A percentile compares a stretch with the other conserved stretches of the same genome.
These are phyloP conservation scores for Doryteuthis pealeii DNA, from an alignment of 1,140 invertebrate genomes.

Conservation along the genomic window DNA sequence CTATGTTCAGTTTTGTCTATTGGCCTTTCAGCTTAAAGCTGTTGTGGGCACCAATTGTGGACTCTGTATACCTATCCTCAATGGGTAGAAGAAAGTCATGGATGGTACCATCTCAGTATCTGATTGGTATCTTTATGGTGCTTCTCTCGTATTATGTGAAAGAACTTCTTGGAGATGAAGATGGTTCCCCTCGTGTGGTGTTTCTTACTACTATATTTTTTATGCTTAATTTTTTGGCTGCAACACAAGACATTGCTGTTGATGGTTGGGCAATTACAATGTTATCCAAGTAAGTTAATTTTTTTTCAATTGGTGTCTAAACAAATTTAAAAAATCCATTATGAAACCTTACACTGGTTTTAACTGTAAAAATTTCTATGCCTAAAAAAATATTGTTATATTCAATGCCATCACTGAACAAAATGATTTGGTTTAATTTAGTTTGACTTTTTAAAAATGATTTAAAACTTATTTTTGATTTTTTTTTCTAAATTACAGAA, in stretches of 20 bases:
- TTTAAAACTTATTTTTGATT: too few relatives aligned
- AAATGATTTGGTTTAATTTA: too few relatives aligned
- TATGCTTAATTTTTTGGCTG: slow-evolving; percentile 90
- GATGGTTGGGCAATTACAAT: slow-evolving; percentile 99
- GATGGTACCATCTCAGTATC: slow-evolving; percentile 88
- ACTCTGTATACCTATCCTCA: slow-evolving; percentile 78
- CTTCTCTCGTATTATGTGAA: slow-evolving; percentile 45
- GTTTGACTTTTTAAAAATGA: too few relatives aligned
- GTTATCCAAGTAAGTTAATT: slow-evolving; percentile 76
- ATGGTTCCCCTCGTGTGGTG: slow-evolving; percentile 73
- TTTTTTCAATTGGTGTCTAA: slow-evolving; percentile 10
- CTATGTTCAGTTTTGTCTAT: slow-evolving; percentile 96
- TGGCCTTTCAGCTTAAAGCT: slow-evolving; percentile 97
- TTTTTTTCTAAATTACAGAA: too few relatives aligned
- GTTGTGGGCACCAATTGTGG: slow-evolving; percentile 97
- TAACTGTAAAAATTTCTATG: neutral
- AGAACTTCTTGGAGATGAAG: slow-evolving; percentile 28
- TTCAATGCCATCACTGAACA: too few relatives aligned
- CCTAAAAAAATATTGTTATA: neutral
- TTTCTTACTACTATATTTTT: slow-evolving; percentile 87
- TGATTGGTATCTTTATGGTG: slow-evolving; percentile 63
- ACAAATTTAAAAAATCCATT: neutral
- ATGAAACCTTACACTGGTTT: neutral
- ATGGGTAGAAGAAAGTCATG: slow-evolving; percentile 96
- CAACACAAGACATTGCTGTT: slow-evolving; percentile 99